Conservation (phyloP, 1,140 invertebrate species). For the Cydia fagiglandana region DNA sequence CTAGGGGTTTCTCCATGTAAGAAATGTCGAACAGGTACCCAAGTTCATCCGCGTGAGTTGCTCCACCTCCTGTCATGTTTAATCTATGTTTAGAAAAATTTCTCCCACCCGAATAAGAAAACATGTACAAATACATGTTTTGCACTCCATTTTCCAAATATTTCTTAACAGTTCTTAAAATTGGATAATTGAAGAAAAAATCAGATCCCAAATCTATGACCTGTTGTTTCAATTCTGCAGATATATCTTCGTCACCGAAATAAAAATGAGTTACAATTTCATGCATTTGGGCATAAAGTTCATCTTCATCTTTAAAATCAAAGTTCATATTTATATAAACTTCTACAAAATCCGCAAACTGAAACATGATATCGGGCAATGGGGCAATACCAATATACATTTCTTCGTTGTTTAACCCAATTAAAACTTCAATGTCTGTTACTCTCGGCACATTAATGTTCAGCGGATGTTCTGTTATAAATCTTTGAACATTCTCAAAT, state of each 20-base stretch:
- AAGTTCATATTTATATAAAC: not conserved
- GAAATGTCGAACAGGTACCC: slow-evolving; percentile 47
- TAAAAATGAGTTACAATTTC: slow-evolving; percentile 37
- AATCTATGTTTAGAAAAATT: slow-evolving; percentile 33
- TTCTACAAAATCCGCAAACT: slow-evolving; percentile 13
- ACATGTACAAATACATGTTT: slow-evolving; percentile 48
- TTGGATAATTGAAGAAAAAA: slow-evolving; percentile 46
- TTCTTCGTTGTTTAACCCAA: slow-evolving; percentile 48
- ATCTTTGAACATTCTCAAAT: slow-evolving; percentile 40
- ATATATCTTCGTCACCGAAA: slow-evolving; percentile 43
- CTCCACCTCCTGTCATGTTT: slow-evolving; percentile 38
- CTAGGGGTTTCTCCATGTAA: slow-evolving; percentile 25
- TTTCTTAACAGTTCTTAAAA: slow-evolving; percentile 44
- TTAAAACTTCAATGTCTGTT: slow-evolving; percentile 43
- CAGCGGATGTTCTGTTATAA: slow-evolving; percentile 43
- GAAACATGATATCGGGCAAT: not conserved
- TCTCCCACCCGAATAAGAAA: slow-evolving; percentile 48
- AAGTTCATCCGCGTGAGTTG: slow-evolving; percentile 48
- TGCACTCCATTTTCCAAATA: slow-evolving; percentile 43
- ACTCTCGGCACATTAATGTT: slow-evolving; percentile 44
- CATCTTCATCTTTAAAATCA: slow-evolving; percentile 8
- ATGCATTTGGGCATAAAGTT: slow-evolving; percentile 7
- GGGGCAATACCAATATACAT: not conserved
- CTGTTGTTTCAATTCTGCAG: slow-evolving; percentile 33
- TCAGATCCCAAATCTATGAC: slow-evolving; percentile 48